These are phyloP conservation scores for Zaprionus inermis DNA, from an alignment of 1,140 invertebrate genomes.

Conservation along the genomic window DNA sequence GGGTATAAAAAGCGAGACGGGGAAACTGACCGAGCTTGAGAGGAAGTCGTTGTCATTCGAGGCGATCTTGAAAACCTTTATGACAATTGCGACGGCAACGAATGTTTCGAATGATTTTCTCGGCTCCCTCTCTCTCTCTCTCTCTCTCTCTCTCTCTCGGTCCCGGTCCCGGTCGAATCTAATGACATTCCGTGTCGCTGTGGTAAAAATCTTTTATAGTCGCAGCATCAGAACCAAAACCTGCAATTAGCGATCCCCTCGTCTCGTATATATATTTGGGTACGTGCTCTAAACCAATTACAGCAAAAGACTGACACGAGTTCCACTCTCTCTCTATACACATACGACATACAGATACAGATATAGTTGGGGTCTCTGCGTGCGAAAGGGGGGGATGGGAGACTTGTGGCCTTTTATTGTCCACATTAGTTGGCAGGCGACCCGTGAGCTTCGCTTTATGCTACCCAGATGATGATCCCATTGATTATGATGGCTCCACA, in stretches of 20 bases:
- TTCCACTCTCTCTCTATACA: conserved; percentile 20
- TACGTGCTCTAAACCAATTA: conserved; percentile 74
- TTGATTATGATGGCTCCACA: conserved; percentile 35
- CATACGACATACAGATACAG: not conserved
- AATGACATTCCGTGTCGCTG: conserved; percentile 56
- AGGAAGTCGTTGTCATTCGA: conserved; percentile 31
- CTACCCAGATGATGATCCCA: conserved; percentile 43
- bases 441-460: conserved; percentile 42
- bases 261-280: conserved; percentile 18
- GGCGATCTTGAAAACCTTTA: conserved; percentile 4
- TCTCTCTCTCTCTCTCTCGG: too few relatives aligned
- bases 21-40: not conserved
- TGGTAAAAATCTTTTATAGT: conserved; percentile 48
- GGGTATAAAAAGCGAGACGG: too few relatives aligned
- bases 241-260: conserved; percentile 57
- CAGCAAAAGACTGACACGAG: conserved; percentile 62
- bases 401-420: conserved; percentile 52
- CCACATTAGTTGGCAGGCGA: conserved; percentile 49
- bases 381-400: not conserved
- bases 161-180: conserved; percentile 2
- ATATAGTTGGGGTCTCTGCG: not conserved
- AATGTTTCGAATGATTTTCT: conserved; percentile 3
- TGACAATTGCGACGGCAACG: too few relatives aligned
- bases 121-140: too few relatives aligned
- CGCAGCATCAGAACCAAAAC: conserved; percentile 35